Evolutionary conservation across 2,113 vertebrate genomes (phyloP).

Genomic region (Anoplopoma fimbria): DNA sequence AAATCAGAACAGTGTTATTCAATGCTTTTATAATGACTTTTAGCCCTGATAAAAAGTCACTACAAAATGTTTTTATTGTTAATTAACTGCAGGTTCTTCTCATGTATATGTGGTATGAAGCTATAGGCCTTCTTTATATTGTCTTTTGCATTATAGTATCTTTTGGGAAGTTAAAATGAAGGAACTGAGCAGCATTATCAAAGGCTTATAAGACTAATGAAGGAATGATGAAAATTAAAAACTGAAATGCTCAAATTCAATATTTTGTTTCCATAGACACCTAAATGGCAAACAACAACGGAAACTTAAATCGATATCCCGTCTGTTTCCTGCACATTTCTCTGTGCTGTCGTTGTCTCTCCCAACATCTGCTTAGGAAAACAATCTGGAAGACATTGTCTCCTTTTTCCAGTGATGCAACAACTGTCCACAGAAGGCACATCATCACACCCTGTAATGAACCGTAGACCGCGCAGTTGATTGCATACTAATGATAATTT

Average conservation of each 20-base stretch:
- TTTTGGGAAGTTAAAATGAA: neutral
- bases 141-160: neutral
- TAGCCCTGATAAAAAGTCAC: neutral
- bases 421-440: conserved; percentile 49
- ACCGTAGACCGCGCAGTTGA: neutral
- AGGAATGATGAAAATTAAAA: conserved; percentile 2
- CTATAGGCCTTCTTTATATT: neutral
- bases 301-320: conserved; percentile 52
- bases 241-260: neutral
- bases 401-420: conserved; percentile 78
- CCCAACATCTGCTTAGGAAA: conserved; percentile 70
- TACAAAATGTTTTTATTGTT: neutral
- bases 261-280: conserved; percentile 64
- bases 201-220: neutral
- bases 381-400: conserved; percentile 76
- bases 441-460: conserved; percentile 45
- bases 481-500: neutral
- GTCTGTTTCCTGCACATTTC: conserved; percentile 65
- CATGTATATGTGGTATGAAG: neutral
- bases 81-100: neutral
- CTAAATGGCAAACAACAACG: conserved; percentile 53
- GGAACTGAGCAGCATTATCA: neutral
- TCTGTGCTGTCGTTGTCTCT: conserved; percentile 55
- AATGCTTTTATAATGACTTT: neutral
- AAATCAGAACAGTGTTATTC: neutral